Base-by-base conservation (phyloP, 2,797 vertebrate genomes). In the Phoebastria nigripes region DNA sequence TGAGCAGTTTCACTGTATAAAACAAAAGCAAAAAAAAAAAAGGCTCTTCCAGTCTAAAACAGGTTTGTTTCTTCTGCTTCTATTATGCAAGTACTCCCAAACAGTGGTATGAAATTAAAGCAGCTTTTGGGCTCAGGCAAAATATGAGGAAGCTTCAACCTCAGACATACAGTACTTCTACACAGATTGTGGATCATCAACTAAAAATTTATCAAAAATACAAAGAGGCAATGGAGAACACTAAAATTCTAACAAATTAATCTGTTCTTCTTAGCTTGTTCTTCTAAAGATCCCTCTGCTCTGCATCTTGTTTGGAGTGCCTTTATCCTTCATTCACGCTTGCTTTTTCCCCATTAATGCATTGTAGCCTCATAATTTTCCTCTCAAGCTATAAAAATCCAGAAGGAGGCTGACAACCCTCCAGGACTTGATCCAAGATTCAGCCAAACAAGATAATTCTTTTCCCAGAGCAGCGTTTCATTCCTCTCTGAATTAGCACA, bases 371-470 rank as follows among this genome's bases (percentile, higher is more conserved):
- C 54, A 3, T 54, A 37, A 47, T 83, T 90, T 89, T 94, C 55
- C 70, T 77, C 77, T 62, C 66, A 44, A 88, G 55, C 77, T 69
- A 63, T 18, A 81, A 66, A 95, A 88, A 52, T 47, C 37, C 31
- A n/a, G 37, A 77, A 86, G 73, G 54, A 79, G 46, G 85, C 58
- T 70, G 80, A 91, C 47, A 90, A 35, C 44, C 55, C 44, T 84
- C 62, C 73, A 93, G 73, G 82, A 82, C 31, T 59, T 12, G 47
- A 72, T 81, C 89, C 87, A 94, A 92, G 87, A 81, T n/a, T 91
- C 54, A 86, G 46, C 59, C 81, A 67, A 90, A 94, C 62, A 91
- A 67, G 41, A 39, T 20, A 49, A 70, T 79, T 91, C 61, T 81
- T 74, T 59, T 37, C 67, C 69, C 73, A 26, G 66, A 16, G 74